Base-by-base conservation (phyloP, 53 echinoderm and acorn worm species). In the Glandiceps talaboti region DNA sequence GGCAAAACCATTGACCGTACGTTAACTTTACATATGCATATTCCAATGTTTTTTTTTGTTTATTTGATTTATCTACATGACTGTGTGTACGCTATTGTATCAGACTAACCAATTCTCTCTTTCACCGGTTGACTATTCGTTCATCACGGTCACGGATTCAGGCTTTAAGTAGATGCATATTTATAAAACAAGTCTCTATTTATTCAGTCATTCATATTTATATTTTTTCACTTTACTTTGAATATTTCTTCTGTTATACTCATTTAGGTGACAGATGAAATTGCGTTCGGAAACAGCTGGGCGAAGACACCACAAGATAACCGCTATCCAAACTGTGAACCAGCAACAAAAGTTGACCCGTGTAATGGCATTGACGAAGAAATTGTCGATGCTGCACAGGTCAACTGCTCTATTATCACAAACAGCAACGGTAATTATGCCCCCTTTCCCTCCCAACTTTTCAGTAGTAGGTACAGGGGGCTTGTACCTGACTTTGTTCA, bases 261-360 rank as follows among this genome's bases (percentile, higher is more conserved):
- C n/a, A n/a, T n/a, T n/a, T n/a, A n/a, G n/a, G n/a, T n/a, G n/a
- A n/a, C n/a, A n/a, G 91, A 94, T 79, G 91, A 91, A 77, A 91
- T 89, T 0, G 83, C 89, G 0, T 94, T 94, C 89, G 94, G 94
- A 27, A 94, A 94, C 78, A 94, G 91, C 82, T 94, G 94, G 94
- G 91, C 82, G 1, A 81, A 45, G 64, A 20, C 6, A 45, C 64
- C 64, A 20, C 64, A 45, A 45, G 64, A 45, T 20, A 20, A 45
- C 6, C 6, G 20, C 64, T 45, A 45, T 45, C 64, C 64, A 45
- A 45, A 6, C 20, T 45, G 64, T 20, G 20, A 20, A 45, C 64
- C 64, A 20, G 64, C 20, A 20, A 45, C 64, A 45, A 6, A 45
- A 20, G 64, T 45, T 45, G 64, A 45, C 64, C 64, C 64, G 64